Percentiles rank a stretch among this genome's conserved stretches.
phyloP scores from a whole-genome alignment of 2,113 vertebrate genomes.

The Octodon degus region DNA sequence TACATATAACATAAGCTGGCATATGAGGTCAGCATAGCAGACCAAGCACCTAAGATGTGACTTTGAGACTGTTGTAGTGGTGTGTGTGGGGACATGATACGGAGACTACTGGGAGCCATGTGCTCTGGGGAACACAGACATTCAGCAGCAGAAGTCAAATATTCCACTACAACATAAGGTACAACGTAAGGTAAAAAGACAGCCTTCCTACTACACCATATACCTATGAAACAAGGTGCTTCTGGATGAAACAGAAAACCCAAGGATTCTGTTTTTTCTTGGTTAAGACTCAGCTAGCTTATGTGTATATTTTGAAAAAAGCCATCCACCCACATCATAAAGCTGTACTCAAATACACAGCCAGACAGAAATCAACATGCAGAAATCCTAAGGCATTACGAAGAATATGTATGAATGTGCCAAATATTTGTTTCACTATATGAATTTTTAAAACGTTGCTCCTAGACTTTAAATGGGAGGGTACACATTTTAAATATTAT shows the following conservation, averaged over 20 bases:
- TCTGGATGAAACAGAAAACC: conserved; percentile 25
- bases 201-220: not conserved
- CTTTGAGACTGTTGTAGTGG: not conserved
- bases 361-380: conserved; percentile 46
- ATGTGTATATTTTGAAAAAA: conserved; percentile 38
- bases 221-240: not conserved
- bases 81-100: not conserved
- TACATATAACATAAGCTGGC: not conserved
- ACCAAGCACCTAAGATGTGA: not conserved
- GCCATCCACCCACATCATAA: not conserved
- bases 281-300: conserved; percentile 2
- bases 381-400: conserved; percentile 11
- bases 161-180: not conserved
- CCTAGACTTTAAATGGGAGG: conserved; percentile 38
- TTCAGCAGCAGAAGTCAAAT: not conserved
- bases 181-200: not conserved
- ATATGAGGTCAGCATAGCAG: not conserved
- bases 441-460: conserved; percentile 16
- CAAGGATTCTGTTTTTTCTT: not conserved
- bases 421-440: not conserved
- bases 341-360: not conserved
- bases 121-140: not conserved
- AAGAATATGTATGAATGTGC: conserved; percentile 30
- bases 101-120: not conserved
- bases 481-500: not conserved